Evolutionary conservation across 2,797 vertebrate species (phyloP).

Genomic region (Garrulus glandarius): DNA sequence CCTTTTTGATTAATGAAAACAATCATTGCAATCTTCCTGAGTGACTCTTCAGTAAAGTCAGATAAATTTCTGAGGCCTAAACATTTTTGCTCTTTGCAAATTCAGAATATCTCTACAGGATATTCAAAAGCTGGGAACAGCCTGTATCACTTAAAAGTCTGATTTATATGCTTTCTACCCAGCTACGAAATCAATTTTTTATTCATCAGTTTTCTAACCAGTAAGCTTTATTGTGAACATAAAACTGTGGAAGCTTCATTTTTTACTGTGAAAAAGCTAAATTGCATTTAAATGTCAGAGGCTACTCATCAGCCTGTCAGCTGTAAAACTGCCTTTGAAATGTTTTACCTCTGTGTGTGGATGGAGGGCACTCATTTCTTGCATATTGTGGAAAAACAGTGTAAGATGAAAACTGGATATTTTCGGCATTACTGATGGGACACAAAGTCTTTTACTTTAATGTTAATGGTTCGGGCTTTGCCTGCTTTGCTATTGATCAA

Average conservation of each 20-base stretch:
- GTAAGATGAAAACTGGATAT: background rate
- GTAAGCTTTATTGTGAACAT: background rate
- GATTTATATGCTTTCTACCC: background rate
- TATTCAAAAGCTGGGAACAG: background rate
- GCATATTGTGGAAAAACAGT: background rate
- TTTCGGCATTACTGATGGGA: background rate
- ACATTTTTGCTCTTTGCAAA: background rate
- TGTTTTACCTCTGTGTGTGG: background rate
- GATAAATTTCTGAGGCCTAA: background rate
- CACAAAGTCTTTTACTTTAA: background rate
- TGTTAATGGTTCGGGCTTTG: background rate
- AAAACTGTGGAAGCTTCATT: background rate
- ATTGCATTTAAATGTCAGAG: conserved; percentile 11
- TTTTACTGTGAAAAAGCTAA: background rate
- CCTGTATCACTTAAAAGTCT: background rate
- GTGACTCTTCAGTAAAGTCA: background rate
- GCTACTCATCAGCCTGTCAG: background rate
- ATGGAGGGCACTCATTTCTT: background rate
- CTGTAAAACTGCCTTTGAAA: background rate
- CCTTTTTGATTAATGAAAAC: background rate
- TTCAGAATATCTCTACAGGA: background rate
- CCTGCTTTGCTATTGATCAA: background rate
- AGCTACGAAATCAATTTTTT: background rate
- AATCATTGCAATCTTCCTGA: background rate
- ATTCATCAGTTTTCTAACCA: background rate